A percentile compares a stretch with the other conserved stretches of the same genome.
Evolutionary conservation across 1,140 invertebrate genomes (phyloP).

Genomic region (Drosophila ficusphila): DNA sequence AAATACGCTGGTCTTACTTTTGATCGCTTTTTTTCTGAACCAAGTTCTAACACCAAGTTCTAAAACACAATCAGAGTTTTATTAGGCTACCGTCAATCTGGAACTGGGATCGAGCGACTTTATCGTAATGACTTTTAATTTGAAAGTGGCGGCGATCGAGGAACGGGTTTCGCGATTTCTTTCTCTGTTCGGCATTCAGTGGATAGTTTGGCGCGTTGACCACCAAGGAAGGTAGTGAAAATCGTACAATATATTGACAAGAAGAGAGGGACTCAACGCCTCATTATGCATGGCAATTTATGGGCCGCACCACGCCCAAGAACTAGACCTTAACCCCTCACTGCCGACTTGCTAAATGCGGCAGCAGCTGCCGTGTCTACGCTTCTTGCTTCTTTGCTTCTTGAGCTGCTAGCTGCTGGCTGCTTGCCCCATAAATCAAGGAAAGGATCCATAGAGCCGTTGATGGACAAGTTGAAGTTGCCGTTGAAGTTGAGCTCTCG

Average conservation of each 20-base stretch:
- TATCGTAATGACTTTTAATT: conserved; percentile 15
- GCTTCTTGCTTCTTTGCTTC: conserved; percentile 75
- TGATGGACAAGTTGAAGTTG: conserved; percentile 20
- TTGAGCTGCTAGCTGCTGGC: conserved; percentile 70
- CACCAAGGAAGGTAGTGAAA: conserved; percentile 40
- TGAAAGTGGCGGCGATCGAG: conserved; percentile 17
- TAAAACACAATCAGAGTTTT: neutral
- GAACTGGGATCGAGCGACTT: conserved; percentile 19
- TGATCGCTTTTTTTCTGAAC: too few species aligned
- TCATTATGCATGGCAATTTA: conserved; percentile 75
- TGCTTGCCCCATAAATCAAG: conserved; percentile 73
- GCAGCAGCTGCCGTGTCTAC: conserved; percentile 74
- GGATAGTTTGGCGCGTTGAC: conserved; percentile 4
- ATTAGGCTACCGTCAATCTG: conserved; percentile 1
- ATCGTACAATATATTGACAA: conserved; percentile 38
- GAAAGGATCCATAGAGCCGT: conserved; percentile 56
- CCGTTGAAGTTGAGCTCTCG: conserved; percentile 6
- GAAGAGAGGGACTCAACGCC: conserved; percentile 59
- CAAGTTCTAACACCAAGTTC: too few species aligned
- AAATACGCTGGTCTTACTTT: too few species aligned
- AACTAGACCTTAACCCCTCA: conserved; percentile 17
- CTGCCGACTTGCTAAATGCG: conserved; percentile 56
- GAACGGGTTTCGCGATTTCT: conserved; percentile 15
- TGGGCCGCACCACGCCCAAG: conserved; percentile 40
- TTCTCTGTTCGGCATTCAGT: neutral